These are phyloP conservation scores for Rhagoletis zephyria DNA, from an alignment of 1,140 invertebrate genomes.

Conservation along the genomic window DNA sequence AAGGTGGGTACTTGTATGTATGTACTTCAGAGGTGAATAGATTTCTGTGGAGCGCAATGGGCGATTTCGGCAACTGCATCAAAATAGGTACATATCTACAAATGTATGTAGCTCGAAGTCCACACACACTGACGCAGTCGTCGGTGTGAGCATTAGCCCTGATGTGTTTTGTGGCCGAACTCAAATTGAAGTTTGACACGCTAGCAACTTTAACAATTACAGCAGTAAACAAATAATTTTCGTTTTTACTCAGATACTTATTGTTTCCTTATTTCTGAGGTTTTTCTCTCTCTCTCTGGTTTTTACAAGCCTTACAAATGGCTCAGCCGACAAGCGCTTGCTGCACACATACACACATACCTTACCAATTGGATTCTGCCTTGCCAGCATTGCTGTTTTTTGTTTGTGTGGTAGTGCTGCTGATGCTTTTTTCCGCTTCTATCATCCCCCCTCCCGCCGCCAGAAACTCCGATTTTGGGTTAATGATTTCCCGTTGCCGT, in stretches of 20 bases:
- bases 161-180: background rate
- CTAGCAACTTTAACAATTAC: conserved; percentile 40
- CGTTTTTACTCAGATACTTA: background rate
- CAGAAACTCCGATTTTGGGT: conserved; percentile 2
- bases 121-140: background rate
- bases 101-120: background rate
- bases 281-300: too few relatives aligned
- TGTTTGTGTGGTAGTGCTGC: background rate
- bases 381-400: too few relatives aligned
- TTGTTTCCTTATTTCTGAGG: too few relatives aligned
- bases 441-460: background rate
- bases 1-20: background rate
- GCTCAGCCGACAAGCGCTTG: background rate
- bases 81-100: background rate
- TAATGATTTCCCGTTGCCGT: conserved; percentile 45
- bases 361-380: background rate
- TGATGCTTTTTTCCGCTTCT: background rate
- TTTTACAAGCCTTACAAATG: too few relatives aligned
- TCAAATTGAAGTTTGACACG: conserved; percentile 46
- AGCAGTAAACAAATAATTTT: background rate
- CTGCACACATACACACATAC: background rate
- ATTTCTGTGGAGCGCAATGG: background rate
- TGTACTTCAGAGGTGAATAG: background rate
- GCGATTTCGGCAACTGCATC: background rate
- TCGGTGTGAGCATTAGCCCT: background rate